A percentile compares a stretch with the other conserved stretches of the same genome.
phyloP scores from a whole-genome alignment of 1,140 invertebrate species.

The Coelopa frigida region DNA sequence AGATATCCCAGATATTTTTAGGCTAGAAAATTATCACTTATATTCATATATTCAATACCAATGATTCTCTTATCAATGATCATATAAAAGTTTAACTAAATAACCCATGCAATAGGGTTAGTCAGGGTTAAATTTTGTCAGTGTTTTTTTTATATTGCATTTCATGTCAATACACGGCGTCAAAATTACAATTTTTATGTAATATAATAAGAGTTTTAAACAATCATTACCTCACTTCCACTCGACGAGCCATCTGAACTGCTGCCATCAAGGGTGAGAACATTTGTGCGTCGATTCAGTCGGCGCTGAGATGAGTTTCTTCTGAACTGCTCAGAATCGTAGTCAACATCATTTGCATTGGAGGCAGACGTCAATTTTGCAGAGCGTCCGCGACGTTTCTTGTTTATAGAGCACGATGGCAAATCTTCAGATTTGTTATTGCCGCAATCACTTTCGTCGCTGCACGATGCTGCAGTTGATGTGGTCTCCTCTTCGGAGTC shows the following conservation, averaged over 20 bases:
- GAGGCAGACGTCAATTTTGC: background rate
- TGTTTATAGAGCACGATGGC: constrained; percentile 15
- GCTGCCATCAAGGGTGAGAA: constrained; percentile 24
- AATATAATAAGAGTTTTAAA: too few relatives aligned
- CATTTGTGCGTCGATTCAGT: constrained; percentile 34
- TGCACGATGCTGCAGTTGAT: constrained; percentile 12
- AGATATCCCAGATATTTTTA: too few relatives aligned
- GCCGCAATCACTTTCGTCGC: constrained; percentile 10
- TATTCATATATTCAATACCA: too few relatives aligned
- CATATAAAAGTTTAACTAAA: too few relatives aligned
- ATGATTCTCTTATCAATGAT: too few relatives aligned
- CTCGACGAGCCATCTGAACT: constrained; percentile 40
- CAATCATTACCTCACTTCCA: constrained; percentile 45
- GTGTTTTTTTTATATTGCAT: too few relatives aligned
- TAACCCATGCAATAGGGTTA: too few relatives aligned
- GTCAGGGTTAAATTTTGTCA: too few relatives aligned
- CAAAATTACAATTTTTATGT: too few relatives aligned
- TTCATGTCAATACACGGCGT: too few relatives aligned
- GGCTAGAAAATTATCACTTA: too few relatives aligned
- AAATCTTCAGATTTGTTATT: constrained; percentile 18
- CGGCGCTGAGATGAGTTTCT: constrained; percentile 20
- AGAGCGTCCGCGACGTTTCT: constrained; percentile 1
- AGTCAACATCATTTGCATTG: constrained; percentile 17
- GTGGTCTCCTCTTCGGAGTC: constrained; percentile 23
- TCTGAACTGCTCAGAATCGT: constrained; percentile 25